phyloP scores from a whole-genome alignment of 2,113 vertebrate genomes.

The Siphamia tubifer region DNA sequence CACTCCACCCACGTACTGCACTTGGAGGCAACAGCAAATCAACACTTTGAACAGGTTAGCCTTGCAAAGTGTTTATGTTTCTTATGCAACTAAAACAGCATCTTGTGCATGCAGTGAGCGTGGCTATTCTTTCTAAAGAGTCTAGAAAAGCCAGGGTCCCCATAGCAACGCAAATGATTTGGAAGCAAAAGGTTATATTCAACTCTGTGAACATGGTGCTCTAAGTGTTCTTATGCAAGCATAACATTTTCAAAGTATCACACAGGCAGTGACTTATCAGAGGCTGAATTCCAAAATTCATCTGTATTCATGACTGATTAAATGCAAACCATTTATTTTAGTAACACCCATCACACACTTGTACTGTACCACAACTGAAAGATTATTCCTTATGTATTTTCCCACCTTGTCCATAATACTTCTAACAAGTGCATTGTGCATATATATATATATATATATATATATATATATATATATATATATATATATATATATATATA shows the following conservation, averaged over 20 bases:
- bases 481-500: no score
- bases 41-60: slow-evolving; percentile 12
- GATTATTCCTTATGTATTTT: slow-evolving; percentile 14
- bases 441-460: no score
- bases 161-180: slow-evolving; percentile 30
- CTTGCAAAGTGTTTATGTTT: slow-evolving; percentile 23
- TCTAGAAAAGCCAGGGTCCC: slow-evolving; percentile 20
- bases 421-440: background rate
- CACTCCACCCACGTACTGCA: slow-evolving; percentile 25
- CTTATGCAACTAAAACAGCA: slow-evolving; percentile 39
- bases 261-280: slow-evolving; percentile 4
- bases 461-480: no score
- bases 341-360: background rate
- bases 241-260: slow-evolving; percentile 14
- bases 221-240: slow-evolving; percentile 32
- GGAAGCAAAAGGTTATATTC: slow-evolving; percentile 25
- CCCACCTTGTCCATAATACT: background rate
- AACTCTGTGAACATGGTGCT: slow-evolving; percentile 14
- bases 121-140: slow-evolving; percentile 6
- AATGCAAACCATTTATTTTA: slow-evolving; percentile 43
- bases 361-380: slow-evolving; percentile 12
- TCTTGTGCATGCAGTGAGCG: slow-evolving; percentile 16
- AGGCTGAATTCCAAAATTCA: slow-evolving; percentile 26
- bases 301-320: slow-evolving; percentile 35
- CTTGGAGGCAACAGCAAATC: slow-evolving; percentile 7